Base-by-base conservation (phyloP, 2,797 vertebrate genomes). In the Sebastes taczanowskii region DNA sequence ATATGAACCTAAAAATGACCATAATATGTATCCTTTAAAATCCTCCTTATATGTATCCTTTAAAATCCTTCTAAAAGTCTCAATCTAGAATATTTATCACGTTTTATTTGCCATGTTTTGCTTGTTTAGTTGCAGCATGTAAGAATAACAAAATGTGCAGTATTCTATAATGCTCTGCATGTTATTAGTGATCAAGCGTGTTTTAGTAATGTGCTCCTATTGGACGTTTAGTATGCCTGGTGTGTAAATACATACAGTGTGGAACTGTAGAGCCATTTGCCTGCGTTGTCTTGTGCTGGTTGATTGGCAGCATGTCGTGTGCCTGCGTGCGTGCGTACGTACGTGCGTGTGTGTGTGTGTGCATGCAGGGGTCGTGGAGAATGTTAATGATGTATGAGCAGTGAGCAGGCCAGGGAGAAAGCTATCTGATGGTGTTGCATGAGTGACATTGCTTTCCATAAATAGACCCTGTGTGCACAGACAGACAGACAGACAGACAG, bases 391-490 rank as follows among this genome's bases (percentile, higher is more conserved):
- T 95, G 91, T 91, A 94, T 93, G 94, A 95, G 94, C 91, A 83
- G 87, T 70, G 89, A 92, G 91, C 93, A 92, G 91, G 90, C 84
- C 84, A 78, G 89, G 87, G 87, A 92, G 92, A 92, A 91, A 94
- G 90, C 88, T 91, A 93, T 95, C 92, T 94, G 92, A 91, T 94
- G 93, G 92, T 90, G 87, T 91, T 94, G 94, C 90, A 82, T 95
- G 95, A 95, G 93, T 95, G 95, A 96, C 94, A 95, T 95, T 92
- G 92, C 92, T 89, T 93, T 94, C 95, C 93, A 95, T 93, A 96
- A 95, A 96, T 95, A 95, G 93, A 91, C 75, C 66, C 76, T 75
- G 84, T 83, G 91, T 86, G 91, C 91, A 81, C 81, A 83, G 89
- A 65, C 58, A 74, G 77, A 77, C 23, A 60, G 86, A 56, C 82